Evolutionary conservation across 1,140 invertebrate genomes (phyloP).

Genomic region (Atta texana): DNA sequence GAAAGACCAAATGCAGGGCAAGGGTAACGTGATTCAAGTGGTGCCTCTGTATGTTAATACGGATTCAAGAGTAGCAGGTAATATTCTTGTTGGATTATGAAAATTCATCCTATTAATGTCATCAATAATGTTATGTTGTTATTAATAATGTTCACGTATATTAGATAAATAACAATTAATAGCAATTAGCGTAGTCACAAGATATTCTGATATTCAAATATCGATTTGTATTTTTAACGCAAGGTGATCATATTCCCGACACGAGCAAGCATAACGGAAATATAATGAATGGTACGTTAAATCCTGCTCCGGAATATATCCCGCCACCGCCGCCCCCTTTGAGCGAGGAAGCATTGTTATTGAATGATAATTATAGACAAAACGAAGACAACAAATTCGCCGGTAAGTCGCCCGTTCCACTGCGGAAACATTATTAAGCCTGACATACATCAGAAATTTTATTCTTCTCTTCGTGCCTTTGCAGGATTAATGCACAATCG

Average conservation of each 20-base stretch:
- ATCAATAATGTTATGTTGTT: neutral
- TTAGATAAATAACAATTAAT: neutral
- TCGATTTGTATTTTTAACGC: constrained; percentile 13
- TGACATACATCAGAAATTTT: constrained; percentile 5
- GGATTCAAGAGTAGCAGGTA: constrained; percentile 78
- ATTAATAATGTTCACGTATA: neutral
- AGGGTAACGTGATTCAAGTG: constrained; percentile 76
- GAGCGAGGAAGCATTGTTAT: constrained; percentile 75
- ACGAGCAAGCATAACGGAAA: constrained; percentile 75
- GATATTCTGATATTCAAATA: neutral
- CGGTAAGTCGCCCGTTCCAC: constrained; percentile 63
- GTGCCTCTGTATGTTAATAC: constrained; percentile 85
- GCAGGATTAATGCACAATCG: constrained; percentile 91
- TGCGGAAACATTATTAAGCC: neutral
- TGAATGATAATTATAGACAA: constrained; percentile 80
- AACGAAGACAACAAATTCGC: constrained; percentile 81
- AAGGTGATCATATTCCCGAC: constrained; percentile 66
- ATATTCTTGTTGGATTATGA: constrained; percentile 1
- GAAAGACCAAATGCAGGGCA: constrained; percentile 83
- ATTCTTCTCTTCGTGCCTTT: constrained; percentile 15
- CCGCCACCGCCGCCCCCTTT: constrained; percentile 81
- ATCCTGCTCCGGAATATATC: constrained; percentile 82
- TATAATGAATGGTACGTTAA: constrained; percentile 70
- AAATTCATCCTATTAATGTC: neutral
- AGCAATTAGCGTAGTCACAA: neutral